These are phyloP conservation scores for Charaxes varanes DNA, from an alignment of 1,140 invertebrate species.

Conservation along the genomic window DNA sequence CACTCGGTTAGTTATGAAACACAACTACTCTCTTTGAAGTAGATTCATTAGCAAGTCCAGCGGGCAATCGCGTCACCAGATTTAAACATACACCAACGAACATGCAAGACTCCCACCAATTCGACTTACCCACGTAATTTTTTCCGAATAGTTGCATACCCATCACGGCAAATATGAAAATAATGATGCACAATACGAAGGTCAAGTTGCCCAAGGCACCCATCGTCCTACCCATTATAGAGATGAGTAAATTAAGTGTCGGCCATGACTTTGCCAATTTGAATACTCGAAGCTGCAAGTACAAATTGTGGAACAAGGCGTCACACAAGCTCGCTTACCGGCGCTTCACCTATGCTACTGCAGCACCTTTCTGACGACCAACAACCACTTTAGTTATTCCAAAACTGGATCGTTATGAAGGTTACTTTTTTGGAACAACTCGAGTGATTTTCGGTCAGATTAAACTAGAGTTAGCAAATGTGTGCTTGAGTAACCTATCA, in stretches of 20 bases:
- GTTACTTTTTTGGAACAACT: constrained; percentile 3
- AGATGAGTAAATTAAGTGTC: constrained; percentile 97
- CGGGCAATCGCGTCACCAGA: constrained; percentile 36
- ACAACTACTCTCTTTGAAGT: constrained; percentile 26
- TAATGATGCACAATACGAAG: constrained; percentile 97
- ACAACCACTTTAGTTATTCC: constrained; percentile 39
- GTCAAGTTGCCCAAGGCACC: constrained; percentile 98
- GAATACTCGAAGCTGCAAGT: constrained; percentile 95
- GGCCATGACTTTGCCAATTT: constrained; percentile 99
- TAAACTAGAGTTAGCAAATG: constrained; percentile 57
- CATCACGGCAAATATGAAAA: constrained; percentile 99
- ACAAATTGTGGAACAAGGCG: constrained; percentile 71
- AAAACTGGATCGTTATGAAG: neutral
- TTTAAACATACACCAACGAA: constrained; percentile 68
- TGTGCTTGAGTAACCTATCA: constrained; percentile 65
- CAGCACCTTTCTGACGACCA: constrained; percentile 40
- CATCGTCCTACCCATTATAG: constrained; percentile 98
- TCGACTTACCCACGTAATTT: constrained; percentile 85
- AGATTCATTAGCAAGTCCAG: constrained; percentile 37
- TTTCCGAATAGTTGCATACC: constrained; percentile 98
- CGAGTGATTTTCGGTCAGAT: constrained; percentile 45
- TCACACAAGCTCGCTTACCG: constrained; percentile 71
- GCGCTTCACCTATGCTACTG: constrained; percentile 74
- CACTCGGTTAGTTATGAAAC: constrained; percentile 12
- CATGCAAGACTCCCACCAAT: constrained; percentile 73